These are phyloP conservation scores for Drosophila kurseongensis DNA, from an alignment of 1,140 invertebrate species.

Conservation along the genomic window DNA sequence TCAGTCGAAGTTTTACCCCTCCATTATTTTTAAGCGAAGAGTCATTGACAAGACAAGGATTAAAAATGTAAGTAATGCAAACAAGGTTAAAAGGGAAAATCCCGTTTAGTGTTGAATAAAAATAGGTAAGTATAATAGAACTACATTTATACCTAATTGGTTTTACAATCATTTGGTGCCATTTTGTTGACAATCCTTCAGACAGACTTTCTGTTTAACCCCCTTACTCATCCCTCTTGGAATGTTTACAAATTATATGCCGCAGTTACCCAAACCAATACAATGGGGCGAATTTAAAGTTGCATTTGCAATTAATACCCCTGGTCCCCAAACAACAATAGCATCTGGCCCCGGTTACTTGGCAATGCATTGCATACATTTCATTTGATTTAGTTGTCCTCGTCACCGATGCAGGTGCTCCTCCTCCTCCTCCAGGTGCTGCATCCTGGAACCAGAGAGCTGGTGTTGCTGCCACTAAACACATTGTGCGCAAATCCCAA, in stretches of 20 bases:
- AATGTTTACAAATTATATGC: not conserved
- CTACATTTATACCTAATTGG: no score
- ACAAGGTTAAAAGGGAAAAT: no score
- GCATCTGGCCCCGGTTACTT: slow-evolving; percentile 21
- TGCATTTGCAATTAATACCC: slow-evolving; percentile 47
- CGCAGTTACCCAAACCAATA: not conserved
- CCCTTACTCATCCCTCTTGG: not conserved
- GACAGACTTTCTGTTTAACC: no score
- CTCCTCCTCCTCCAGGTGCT: slow-evolving; percentile 8
- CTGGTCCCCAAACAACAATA: slow-evolving; percentile 16
- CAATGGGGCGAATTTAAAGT: slow-evolving; percentile 19
- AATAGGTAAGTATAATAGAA: no score
- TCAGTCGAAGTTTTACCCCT: no score
- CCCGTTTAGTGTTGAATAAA: no score
- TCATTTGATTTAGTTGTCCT: slow-evolving; percentile 55
- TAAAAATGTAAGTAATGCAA: no score
- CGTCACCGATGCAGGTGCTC: slow-evolving; percentile 20
- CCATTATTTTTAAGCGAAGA: no score
- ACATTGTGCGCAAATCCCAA: slow-evolving; percentile 78
- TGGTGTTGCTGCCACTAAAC: slow-evolving; percentile 66
- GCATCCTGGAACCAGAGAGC: not conserved
- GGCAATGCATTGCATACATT: slow-evolving; percentile 45
- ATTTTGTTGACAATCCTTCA: no score
- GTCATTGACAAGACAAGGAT: no score
- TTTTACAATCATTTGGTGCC: no score